These are phyloP conservation scores for Glareola pratincola DNA, from an alignment of 2,113 vertebrate species.

Conservation along the genomic window DNA sequence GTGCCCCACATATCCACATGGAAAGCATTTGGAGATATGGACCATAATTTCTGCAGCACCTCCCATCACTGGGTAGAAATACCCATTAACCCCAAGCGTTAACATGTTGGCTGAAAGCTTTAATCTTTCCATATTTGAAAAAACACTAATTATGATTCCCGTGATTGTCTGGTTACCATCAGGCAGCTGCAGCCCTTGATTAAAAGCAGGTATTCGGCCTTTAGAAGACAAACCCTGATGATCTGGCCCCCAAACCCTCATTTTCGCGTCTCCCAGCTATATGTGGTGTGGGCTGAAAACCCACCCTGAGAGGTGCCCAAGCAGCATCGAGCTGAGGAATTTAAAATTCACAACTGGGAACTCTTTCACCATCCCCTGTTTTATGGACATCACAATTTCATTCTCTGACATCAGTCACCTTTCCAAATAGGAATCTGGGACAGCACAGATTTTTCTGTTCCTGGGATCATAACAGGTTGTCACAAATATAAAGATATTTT, in stretches of 20 bases:
- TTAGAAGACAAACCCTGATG: neutral
- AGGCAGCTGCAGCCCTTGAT: neutral
- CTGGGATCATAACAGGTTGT: neutral
- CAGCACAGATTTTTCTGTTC: neutral
- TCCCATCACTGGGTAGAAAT: too few species aligned
- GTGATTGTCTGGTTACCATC: neutral
- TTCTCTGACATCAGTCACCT: neutral
- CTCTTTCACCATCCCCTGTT: neutral
- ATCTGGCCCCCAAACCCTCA: neutral
- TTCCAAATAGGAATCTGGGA: neutral
- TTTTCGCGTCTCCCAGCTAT: too few species aligned
- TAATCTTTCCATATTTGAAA: neutral
- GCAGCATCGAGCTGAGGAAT: neutral
- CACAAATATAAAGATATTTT: neutral
- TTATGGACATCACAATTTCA: neutral
- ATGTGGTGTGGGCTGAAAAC: neutral
- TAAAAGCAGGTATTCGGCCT: neutral
- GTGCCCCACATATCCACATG: neutral
- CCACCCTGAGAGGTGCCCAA: neutral
- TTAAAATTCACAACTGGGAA: too few species aligned
- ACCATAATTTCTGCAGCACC: neutral
- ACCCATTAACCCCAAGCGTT: too few species aligned
- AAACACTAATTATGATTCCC: neutral
- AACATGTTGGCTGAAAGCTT: neutral
- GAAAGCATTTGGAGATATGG: neutral